These are phyloP conservation scores for Heliangelus exortis DNA, from an alignment of 2,797 vertebrate species.

Conservation along the genomic window DNA sequence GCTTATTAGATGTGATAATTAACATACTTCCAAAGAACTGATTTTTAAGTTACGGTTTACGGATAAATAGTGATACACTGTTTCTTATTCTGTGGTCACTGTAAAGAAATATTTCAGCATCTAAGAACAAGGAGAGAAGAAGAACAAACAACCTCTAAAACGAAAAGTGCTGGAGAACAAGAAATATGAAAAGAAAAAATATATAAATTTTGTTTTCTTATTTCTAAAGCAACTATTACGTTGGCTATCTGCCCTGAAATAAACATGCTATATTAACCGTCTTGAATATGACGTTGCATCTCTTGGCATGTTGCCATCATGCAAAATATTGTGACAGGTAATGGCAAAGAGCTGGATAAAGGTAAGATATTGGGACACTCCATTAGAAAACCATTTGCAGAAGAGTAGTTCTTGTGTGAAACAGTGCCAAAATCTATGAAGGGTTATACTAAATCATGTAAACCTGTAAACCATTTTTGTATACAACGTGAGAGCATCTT, in stretches of 20 bases:
- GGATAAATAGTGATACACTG: neutral
- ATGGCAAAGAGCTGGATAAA: neutral
- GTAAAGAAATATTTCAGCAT: neutral
- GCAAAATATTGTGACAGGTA: constrained; percentile 11
- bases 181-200: neutral
- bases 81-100: neutral
- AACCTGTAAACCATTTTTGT: constrained; percentile 1
- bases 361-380: neutral
- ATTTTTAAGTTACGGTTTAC: neutral
- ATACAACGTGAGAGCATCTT: neutral
- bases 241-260: neutral
- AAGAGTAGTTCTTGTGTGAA: neutral
- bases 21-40: neutral
- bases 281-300: neutral
- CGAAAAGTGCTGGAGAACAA: neutral
- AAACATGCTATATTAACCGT: neutral
- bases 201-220: neutral
- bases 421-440: neutral
- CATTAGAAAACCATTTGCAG: constrained; percentile 2
- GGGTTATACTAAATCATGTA: neutral
- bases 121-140: neutral
- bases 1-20: neutral
- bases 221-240: neutral
- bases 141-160: neutral
- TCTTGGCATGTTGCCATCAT: neutral